Conservation (phyloP, 2,888 invertebrate species). For the Mimumesa dahlbomi region DNA sequence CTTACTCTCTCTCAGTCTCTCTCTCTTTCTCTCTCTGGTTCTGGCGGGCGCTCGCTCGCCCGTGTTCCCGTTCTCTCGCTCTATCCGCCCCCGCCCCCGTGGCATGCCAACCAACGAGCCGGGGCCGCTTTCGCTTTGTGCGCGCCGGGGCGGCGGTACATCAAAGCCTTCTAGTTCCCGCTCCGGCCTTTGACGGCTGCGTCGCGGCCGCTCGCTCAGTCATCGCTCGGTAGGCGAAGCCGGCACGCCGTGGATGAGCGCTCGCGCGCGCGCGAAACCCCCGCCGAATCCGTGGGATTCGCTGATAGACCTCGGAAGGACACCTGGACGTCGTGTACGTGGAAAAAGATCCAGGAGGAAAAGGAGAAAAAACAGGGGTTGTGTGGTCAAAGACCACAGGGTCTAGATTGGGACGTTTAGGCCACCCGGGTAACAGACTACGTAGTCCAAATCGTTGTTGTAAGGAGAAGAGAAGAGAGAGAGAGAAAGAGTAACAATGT, state of each 20-base stretch:
- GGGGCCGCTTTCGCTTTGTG: conserved; percentile 78
- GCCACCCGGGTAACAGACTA: conserved; percentile 3
- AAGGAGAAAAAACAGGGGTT: too few species aligned
- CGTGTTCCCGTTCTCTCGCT: conserved; percentile 59
- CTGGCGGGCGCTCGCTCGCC: conserved; percentile 43
- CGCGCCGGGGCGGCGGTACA: conserved; percentile 79
- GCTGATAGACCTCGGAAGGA: too few species aligned
- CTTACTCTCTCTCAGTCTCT: conserved; percentile 25
- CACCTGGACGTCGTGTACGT: too few species aligned
- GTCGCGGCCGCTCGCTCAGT: conserved; percentile 79
- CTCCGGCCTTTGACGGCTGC: conserved; percentile 79
- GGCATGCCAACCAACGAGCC: conserved; percentile 75
- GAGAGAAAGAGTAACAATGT: too few species aligned
- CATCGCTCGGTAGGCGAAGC: conserved; percentile 79
- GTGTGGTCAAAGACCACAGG: too few species aligned
- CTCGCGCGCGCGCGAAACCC: conserved; percentile 56
- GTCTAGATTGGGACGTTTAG: conserved; percentile 1
- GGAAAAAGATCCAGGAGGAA: too few species aligned
- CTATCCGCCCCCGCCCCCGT: conserved; percentile 65
- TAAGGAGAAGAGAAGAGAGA: too few species aligned
- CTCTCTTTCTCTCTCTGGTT: conserved; percentile 9
- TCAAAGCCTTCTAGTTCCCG: conserved; percentile 79
- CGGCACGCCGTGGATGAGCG: conserved; percentile 71
- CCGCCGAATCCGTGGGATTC: conserved; percentile 42
- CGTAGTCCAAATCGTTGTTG: too few species aligned